Evolutionary conservation across 2,888 invertebrate genomes (phyloP).

Genomic region (Thalpophila matura): DNA sequence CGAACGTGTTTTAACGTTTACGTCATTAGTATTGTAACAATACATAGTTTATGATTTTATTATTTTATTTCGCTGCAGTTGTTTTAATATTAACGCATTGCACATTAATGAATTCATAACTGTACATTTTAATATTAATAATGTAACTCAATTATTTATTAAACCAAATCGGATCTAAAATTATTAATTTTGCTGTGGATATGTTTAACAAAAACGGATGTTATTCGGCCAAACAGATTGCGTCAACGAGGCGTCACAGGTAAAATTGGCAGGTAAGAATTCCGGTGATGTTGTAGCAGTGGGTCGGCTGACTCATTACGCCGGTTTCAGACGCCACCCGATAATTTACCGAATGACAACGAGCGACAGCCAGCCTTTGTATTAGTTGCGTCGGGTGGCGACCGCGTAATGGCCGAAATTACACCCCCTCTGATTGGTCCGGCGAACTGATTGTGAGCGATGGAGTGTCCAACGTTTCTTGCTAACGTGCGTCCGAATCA

Average conservation of each 20-base stretch:
- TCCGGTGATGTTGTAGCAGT: slow-evolving; percentile 37
- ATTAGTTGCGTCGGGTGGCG: slow-evolving; percentile 59
- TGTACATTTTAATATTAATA: background rate
- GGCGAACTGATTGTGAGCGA: slow-evolving; percentile 63
- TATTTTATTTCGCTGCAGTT: slow-evolving; percentile 16
- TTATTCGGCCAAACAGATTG: slow-evolving; percentile 25
- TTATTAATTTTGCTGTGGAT: background rate
- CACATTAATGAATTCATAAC: slow-evolving; percentile 3
- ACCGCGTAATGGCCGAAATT: slow-evolving; percentile 64
- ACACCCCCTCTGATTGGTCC: slow-evolving; percentile 66
- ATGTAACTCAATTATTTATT: slow-evolving; percentile 8
- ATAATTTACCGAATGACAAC: slow-evolving; percentile 68
- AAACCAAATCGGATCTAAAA: slow-evolving; percentile 12
- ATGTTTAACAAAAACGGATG: slow-evolving; percentile 9
- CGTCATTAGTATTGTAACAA: slow-evolving; percentile 26
- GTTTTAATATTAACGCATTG: slow-evolving; percentile 13
- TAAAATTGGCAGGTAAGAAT: slow-evolving; percentile 48
- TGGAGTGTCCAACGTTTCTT: slow-evolving; percentile 62
- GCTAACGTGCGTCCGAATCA: slow-evolving; percentile 53
- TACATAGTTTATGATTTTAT: slow-evolving; percentile 25
- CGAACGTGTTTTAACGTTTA: slow-evolving; percentile 26
- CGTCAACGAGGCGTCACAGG: slow-evolving; percentile 31
- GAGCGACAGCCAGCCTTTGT: slow-evolving; percentile 66
- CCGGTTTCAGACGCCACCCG: slow-evolving; percentile 50
- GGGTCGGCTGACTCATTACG: slow-evolving; percentile 53